Percentiles rank a stretch among this genome's conserved stretches.
Evolutionary conservation across 1,140 invertebrate genomes (phyloP).

Genomic region (Drosophila subpulchrella): DNA sequence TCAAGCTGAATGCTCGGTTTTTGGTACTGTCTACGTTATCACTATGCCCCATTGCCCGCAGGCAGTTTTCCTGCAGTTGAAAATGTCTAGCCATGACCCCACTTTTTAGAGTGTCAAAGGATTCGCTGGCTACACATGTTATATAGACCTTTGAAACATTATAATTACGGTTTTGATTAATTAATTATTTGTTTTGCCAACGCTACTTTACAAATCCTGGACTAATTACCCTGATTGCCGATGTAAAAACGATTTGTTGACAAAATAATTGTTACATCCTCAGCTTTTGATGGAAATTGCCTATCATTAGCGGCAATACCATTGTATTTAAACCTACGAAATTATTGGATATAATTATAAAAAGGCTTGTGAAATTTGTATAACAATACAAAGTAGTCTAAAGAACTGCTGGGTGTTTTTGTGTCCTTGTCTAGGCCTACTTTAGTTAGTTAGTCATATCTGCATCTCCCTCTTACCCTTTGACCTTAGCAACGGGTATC

Average conservation of each 20-base stretch:
- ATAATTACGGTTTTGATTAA: slow-evolving; percentile 60
- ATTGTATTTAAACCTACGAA: not conserved
- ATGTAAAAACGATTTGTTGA: slow-evolving; percentile 46
- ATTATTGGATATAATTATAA: not conserved
- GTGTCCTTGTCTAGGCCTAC: too few relatives aligned
- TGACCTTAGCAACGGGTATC: too few relatives aligned
- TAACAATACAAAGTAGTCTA: too few relatives aligned
- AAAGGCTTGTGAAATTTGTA: too few relatives aligned
- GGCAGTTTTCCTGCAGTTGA: slow-evolving; percentile 58
- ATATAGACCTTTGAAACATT: slow-evolving; percentile 26
- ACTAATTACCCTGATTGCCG: slow-evolving; percentile 58
- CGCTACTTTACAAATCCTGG: not conserved
- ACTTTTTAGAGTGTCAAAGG: slow-evolving; percentile 8
- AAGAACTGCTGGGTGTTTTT: too few relatives aligned
- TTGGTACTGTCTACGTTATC: slow-evolving; percentile 3
- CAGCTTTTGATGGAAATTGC: slow-evolving; percentile 16
- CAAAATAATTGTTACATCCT: slow-evolving; percentile 38
- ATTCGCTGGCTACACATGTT: not conserved
- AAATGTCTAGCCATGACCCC: slow-evolving; percentile 51
- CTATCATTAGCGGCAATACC: not conserved
- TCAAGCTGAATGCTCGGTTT: slow-evolving; percentile 11
- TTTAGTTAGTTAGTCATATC: too few relatives aligned
- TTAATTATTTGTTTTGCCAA: slow-evolving; percentile 57
- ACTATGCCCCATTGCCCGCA: slow-evolving; percentile 59
- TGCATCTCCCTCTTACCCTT: too few relatives aligned